These are phyloP conservation scores for Chaetogeoica ovagalla DNA, from an alignment of 2,888 invertebrate genomes.

Conservation along the genomic window DNA sequence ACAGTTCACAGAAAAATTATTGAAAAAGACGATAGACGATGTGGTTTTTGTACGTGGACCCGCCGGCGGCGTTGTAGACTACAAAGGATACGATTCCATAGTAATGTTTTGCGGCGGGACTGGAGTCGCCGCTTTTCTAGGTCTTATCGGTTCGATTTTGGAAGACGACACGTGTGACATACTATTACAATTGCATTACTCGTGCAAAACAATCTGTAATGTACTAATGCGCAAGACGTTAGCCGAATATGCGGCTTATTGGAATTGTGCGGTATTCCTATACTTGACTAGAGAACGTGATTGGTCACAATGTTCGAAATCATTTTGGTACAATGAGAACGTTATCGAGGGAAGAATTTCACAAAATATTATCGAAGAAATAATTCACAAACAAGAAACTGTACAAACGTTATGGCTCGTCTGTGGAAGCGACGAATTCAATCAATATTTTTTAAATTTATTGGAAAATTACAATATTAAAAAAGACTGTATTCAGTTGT, in stretches of 20 bases:
- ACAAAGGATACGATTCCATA: constrained; percentile 61
- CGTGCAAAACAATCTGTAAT: constrained; percentile 65
- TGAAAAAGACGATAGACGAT: constrained; percentile 59
- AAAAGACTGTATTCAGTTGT: constrained; percentile 16
- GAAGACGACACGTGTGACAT: constrained; percentile 71
- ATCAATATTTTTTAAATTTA: not conserved
- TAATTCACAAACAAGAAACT: not conserved
- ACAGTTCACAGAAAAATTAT: constrained; percentile 65
- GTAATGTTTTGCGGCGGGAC: constrained; percentile 72
- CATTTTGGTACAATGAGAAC: constrained; percentile 38
- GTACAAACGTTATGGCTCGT: constrained; percentile 30
- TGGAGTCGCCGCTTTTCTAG: constrained; percentile 72
- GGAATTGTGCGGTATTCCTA: constrained; percentile 75
- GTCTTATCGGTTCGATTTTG: constrained; percentile 67
- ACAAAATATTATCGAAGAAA: not conserved
- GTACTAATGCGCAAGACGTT: constrained; percentile 69
- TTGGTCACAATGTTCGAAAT: constrained; percentile 19
- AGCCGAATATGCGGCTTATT: constrained; percentile 65
- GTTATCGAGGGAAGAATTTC: constrained; percentile 27
- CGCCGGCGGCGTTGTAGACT: constrained; percentile 67
- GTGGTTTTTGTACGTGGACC: constrained; percentile 73
- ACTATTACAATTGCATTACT: constrained; percentile 67
- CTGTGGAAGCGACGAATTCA: constrained; percentile 30
- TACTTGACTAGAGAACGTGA: constrained; percentile 57
- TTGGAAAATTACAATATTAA: not conserved